Evolutionary conservation across 2,888 invertebrate genomes (phyloP).

Genomic region (Tetrapedia diversipes): DNA sequence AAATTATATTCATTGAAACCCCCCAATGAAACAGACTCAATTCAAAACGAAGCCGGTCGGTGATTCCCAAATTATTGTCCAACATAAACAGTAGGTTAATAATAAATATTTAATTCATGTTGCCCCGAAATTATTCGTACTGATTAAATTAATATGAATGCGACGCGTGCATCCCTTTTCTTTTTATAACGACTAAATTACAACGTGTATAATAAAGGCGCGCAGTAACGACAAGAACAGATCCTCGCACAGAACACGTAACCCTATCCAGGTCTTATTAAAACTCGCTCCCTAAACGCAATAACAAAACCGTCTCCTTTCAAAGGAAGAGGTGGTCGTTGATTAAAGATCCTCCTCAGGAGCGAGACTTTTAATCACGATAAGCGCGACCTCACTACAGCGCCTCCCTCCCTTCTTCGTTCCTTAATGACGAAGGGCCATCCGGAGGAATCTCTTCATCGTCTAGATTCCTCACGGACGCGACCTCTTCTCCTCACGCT

Average conservation of each 20-base stretch:
- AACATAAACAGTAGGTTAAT: no score
- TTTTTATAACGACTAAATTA: background rate
- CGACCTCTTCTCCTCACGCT: background rate
- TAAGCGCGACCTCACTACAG: constrained; percentile 37
- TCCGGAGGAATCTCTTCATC: constrained; percentile 9
- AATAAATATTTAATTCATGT: no score
- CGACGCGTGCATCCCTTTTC: no score
- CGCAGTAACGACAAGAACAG: background rate
- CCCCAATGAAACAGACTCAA: no score
- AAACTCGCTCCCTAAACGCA: constrained; percentile 26
- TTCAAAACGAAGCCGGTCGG: no score
- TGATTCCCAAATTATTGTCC: no score
- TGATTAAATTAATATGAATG: no score
- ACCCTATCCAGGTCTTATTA: constrained; percentile 8
- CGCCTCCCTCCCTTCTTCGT: background rate
- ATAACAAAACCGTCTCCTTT: constrained; percentile 34
- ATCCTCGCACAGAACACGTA: constrained; percentile 3
- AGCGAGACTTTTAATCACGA: constrained; percentile 51
- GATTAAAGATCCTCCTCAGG: constrained; percentile 46
- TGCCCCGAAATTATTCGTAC: no score
- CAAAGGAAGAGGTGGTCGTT: constrained; percentile 26
- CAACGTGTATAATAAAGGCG: background rate
- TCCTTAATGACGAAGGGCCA: constrained; percentile 38
- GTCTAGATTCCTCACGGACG: background rate
- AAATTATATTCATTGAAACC: background rate